Evolutionary conservation across 2,888 invertebrate genomes (phyloP).

Genomic region (Lasioglossum lativentre): DNA sequence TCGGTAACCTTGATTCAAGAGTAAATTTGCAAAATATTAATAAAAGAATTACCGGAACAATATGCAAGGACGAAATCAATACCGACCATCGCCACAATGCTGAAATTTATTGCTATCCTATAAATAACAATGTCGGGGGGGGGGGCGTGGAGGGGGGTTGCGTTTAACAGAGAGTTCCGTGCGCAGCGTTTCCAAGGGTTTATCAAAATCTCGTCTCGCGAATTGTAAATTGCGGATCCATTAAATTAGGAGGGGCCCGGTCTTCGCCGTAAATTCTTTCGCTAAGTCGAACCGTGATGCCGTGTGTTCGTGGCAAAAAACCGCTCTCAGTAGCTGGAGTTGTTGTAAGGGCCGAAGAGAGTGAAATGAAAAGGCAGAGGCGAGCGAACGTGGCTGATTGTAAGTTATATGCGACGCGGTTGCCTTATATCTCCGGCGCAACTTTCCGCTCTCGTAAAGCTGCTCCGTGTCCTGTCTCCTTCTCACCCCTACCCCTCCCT

Average conservation of each 20-base stretch:
- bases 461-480: conserved; percentile 68
- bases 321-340: conserved; percentile 61
- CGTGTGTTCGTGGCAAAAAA: conserved; percentile 74
- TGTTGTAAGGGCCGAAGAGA: conserved; percentile 58
- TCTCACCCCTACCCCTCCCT: conserved; percentile 70
- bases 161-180: background rate
- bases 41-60: background rate
- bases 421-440: conserved; percentile 84
- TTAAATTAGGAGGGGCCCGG: conserved; percentile 53
- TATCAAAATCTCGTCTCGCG: conserved; percentile 58
- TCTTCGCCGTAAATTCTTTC: conserved; percentile 64
- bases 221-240: conserved; percentile 49
- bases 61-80: conserved; percentile 1
- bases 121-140: background rate
- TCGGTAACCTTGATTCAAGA: background rate
- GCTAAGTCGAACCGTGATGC: conserved; percentile 69
- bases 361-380: conserved; percentile 73
- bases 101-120: background rate
- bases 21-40: background rate
- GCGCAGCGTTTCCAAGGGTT: conserved; percentile 31
- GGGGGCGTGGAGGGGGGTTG: background rate
- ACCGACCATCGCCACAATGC: background rate
- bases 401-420: conserved; percentile 84
- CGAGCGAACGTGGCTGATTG: conserved; percentile 81
- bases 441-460: conserved; percentile 84